Evolutionary conservation across 2,797 vertebrate genomes (phyloP), one percentile per base, ranked within the genome.

Genomic region (Acomys russatus): DNA sequence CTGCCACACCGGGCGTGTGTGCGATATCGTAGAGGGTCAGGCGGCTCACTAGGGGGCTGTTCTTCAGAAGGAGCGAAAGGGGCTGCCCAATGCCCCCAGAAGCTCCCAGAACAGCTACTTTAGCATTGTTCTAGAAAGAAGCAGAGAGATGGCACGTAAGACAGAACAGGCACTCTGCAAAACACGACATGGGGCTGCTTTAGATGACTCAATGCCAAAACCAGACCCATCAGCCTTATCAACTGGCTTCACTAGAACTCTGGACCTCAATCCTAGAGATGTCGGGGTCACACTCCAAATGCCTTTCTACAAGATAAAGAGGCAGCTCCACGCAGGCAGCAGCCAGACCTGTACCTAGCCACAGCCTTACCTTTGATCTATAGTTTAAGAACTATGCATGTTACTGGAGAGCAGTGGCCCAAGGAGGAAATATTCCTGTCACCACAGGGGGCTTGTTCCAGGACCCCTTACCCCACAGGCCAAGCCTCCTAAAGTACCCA

Each of bases 41-140:
- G 23, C 99, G 99, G 96, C 99, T 99, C 97, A 99, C 99, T 97
- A 99, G 97, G 0, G 99, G 99, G 97, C 99, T 99, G 95, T 99
- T 99, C 99, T 99, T 99, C 94, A 99, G 98, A 0, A 99, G 99
- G 74, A 99, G 99, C 0, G 99, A 99, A 0, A 99, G 99, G 0
- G 99, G 99, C 98, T 99, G 99, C 86, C 99, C 99, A 20, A 99
- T 99, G 54, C 99, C 99, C 49, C 99, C 99, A 0, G 99, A 99
- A 3, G 99, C 99, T 28, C 99, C 99, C 0, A 99, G 99, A 94
- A 99, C 99, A 0, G 99, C 99, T 89, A 99, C 99, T 96, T 99
- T 99, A n/a, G 99, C 99, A 98, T 99, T 98, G 98, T 97, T 99
- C 99, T 99, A 1, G 12, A 92, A 96, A 87, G 18, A 97, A 22